phyloP scores from a whole-genome alignment of 2,113 vertebrate species.

The Hylia prasina region DNA sequence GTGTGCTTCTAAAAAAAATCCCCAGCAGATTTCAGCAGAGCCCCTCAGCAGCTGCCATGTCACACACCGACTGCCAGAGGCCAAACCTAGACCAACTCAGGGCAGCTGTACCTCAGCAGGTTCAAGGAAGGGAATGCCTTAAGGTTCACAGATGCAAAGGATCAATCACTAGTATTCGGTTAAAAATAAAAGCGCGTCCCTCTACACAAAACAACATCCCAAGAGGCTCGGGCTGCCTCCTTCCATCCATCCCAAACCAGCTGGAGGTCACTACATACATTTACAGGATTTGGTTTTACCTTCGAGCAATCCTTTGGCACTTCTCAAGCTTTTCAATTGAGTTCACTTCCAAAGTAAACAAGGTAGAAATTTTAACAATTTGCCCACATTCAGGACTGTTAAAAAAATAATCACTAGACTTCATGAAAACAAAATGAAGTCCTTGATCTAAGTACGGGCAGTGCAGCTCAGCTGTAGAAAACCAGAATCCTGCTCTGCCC shows the following conservation, averaged over 20 bases:
- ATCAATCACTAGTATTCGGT: not conserved
- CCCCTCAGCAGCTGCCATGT: not conserved
- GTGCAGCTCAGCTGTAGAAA: not conserved
- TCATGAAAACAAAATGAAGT: not conserved
- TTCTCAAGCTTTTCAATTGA: not conserved
- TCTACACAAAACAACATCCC: not conserved
- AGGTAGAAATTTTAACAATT: not conserved
- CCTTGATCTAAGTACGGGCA: not conserved
- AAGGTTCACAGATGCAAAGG: not conserved
- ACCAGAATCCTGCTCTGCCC: not conserved
- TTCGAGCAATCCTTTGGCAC: not conserved
- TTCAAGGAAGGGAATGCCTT: not conserved
- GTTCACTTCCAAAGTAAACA: not conserved
- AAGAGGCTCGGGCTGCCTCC: not conserved
- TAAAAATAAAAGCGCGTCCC: not conserved
- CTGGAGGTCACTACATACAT: not conserved
- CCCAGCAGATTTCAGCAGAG: not conserved
- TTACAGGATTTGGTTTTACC: not conserved
- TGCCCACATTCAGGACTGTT: not conserved
- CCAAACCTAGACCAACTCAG: accelerated
- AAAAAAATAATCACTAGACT: not conserved
- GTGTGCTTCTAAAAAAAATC: not conserved
- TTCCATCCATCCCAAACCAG: not conserved
- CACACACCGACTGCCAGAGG: not conserved
- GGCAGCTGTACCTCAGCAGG: accelerated